Percentiles rank a stretch among this genome's conserved stretches.
Conservation (phyloP, 2,888 invertebrate genomes). For the Apeira syringaria region DNA sequence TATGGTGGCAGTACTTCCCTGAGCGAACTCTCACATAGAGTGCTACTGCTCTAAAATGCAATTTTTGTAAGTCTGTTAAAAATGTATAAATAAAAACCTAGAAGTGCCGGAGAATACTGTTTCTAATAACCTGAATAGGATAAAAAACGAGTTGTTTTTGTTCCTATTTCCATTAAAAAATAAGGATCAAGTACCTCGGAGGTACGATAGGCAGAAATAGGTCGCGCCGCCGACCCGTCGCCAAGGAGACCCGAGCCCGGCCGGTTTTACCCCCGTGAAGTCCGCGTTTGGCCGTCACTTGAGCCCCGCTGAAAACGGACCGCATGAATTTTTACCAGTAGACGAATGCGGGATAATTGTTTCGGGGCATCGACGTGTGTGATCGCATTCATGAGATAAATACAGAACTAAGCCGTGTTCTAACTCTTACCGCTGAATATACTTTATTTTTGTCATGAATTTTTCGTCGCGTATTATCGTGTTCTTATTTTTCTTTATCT, state of each 20-base stretch:
- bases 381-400: conserved; percentile 13
- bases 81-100: too few species aligned
- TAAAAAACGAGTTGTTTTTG: not conserved
- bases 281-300: not conserved
- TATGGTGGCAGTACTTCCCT: too few species aligned
- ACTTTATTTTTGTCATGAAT: too few species aligned
- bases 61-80: too few species aligned
- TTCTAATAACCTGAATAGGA: too few species aligned
- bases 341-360: conserved; percentile 13
- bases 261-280: not conserved
- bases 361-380: conserved; percentile 12
- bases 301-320: conserved; percentile 4
- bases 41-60: too few species aligned
- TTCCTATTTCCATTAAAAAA: conserved; percentile 10
- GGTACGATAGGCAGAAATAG: conserved; percentile 26
- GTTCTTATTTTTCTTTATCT: too few species aligned
- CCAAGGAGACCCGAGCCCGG: conserved; percentile 24
- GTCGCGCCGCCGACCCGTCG: conserved; percentile 39
- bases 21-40: too few species aligned
- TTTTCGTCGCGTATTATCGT: too few species aligned
- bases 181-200: conserved; percentile 11
- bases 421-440: too few species aligned
- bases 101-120: too few species aligned
- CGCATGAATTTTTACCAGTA: conserved; percentile 18
- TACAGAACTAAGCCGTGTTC: not conserved